Base-by-base conservation (phyloP, 1,140 invertebrate species). In the Drosophila orena region DNA sequence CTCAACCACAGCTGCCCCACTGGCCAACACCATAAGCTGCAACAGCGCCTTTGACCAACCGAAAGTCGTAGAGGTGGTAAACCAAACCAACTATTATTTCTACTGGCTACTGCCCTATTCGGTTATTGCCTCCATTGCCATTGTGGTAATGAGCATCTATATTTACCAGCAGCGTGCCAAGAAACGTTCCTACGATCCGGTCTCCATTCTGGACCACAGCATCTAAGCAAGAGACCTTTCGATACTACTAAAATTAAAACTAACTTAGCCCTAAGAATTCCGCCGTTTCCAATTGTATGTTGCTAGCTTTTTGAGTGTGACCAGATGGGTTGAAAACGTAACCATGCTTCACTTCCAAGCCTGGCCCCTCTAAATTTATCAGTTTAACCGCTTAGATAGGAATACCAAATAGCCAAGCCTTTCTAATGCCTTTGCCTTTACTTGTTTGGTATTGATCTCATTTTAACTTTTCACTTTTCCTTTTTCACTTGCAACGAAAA, bases 171-270 rank as follows among this genome's bases (percentile, higher is more conserved):
- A 90, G 60, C 78, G 50, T 49, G 78, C 84, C 65, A 91, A 91
- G 57, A 81, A 91, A 73, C 84, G 90, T 75, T 92, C 90, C 74
- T 92, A 92, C 65, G 66, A 73, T 54, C 90, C 91, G 14, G 91
- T 92, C 57, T 90, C 90, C 38, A 90, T 70, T 50, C 77, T 84
- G 53, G 91, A 92, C 60, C 88, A 92, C 40, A 92, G 88, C 64
- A 84, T 86, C 70, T 91, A 75, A 71, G 60, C 54, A 20, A 20
- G 54, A 69, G 64, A 70, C 64, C 62, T 49, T 62, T 66, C 62
- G 62, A 66, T 17, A 17, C 43, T 42, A 24, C n/a, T 65, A 64
- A 42, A 40, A 43, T 34, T n/a, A 22, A 74, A 38, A 50, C 24
- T 38, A 59, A 56, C 27, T 34, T 68, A 68, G 64, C 5, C n/a